phyloP scores from a whole-genome alignment of 2,113 vertebrate genomes.

The Lichenostomus cassidix region DNA sequence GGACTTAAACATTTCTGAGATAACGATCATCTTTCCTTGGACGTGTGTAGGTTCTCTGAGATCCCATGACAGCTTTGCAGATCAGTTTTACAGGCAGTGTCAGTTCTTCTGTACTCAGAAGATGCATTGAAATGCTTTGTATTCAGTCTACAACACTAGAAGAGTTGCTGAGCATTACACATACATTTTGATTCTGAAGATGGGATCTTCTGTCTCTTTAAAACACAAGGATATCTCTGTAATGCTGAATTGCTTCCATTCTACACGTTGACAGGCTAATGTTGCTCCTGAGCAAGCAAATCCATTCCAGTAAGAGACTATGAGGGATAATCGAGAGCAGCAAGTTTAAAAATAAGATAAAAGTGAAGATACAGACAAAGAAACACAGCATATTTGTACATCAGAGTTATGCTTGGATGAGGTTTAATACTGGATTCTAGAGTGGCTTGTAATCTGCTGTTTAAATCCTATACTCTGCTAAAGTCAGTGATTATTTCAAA shows the following conservation, averaged over 20 bases:
- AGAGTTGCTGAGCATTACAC: neutral
- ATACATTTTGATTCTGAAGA: neutral
- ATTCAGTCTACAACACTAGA: neutral
- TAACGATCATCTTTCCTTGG: neutral
- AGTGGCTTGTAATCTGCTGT: neutral
- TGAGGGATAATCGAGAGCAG: neutral
- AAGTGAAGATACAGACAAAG: neutral
- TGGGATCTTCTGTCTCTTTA: slow-evolving; percentile 1
- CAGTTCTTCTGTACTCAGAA: neutral
- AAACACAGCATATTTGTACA: neutral
- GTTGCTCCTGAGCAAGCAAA: neutral
- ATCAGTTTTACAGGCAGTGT: neutral
- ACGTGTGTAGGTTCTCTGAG: neutral
- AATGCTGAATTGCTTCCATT: neutral
- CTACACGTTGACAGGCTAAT: neutral
- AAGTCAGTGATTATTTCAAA: neutral
- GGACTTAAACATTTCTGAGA: neutral
- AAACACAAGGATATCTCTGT: neutral
- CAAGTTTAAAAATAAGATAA: neutral
- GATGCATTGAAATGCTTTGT: neutral
- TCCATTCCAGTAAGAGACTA: neutral
- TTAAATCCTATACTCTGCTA: neutral
- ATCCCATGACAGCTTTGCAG: neutral
- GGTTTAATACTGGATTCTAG: neutral
- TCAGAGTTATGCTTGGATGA: neutral